Base-by-base conservation (phyloP, 2,888 invertebrate genomes). In the Rhingia campestris region DNA sequence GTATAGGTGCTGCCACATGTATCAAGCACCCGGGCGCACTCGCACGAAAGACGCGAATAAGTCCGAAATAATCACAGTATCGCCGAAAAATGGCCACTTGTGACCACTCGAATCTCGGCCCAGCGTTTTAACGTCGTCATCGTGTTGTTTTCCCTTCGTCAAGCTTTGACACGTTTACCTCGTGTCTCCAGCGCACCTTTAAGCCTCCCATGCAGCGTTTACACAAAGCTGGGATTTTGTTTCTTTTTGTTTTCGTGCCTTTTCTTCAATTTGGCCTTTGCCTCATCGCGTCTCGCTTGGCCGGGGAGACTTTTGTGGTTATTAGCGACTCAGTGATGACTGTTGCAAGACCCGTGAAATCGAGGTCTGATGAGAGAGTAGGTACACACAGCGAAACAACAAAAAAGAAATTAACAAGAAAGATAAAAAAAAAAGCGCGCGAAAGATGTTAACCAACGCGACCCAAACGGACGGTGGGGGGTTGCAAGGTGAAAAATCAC, bases 301-400 rank as follows among this genome's bases (percentile, higher is more conserved):
- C 14, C 39, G 70, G 59, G 63, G 73, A 74, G 79, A 59, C 74
- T 69, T 69, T 74, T 84, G 82, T 79, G 82, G 82, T 72, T 73
- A 80, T 72, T 72, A 73, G 67, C 80, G 73, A 67, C 66, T 80
- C 73, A 43, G 69, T 51, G 80, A 67, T 80, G 80, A 70, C 70
- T 84, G 80, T 84, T 84, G 84, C 84, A 84, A 84, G 84, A 79
- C 70, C 84, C 84, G 75, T 84, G 80, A 84, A 84, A 84, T 84
- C 84, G 84, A 70, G 84, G 84, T 84, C 80, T 84, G 74, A 80
- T 59, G 69, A 84, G 64, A 75, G 80, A 74, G 79, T 72, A 22
- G 22, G 22, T 22, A 22, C 22, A 22, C 22, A 73, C 63, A 80
- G 45, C 35, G 51, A 35, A 58, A 58, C 56, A 53, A 66, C 22